Evolutionary conservation across 2,797 vertebrate species (phyloP).

Genomic region (Aeoliscus strigatus): DNA sequence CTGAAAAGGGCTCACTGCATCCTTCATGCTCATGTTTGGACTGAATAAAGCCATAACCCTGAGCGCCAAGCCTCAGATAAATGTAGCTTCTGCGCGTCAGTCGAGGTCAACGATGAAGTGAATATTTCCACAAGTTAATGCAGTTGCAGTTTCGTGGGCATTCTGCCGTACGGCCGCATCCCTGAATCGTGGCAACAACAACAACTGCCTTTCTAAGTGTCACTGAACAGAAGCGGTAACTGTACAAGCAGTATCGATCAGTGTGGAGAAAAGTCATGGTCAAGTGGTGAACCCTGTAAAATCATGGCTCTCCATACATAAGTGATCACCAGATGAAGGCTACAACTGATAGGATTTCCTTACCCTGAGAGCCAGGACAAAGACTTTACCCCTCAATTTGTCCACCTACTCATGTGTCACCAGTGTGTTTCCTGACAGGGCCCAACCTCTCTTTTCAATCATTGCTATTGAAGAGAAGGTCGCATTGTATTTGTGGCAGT

Average conservation of each 20-base stretch:
- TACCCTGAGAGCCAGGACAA: slow-evolving; percentile 21
- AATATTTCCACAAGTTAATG: slow-evolving; percentile 21
- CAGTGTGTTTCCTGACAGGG: slow-evolving; percentile 14
- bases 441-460: slow-evolving; percentile 30
- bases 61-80: slow-evolving; percentile 12
- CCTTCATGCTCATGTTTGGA: slow-evolving; percentile 27
- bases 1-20: slow-evolving; percentile 28
- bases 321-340: no score
- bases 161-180: slow-evolving; percentile 14
- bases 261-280: slow-evolving; percentile 39
- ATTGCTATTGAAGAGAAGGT: slow-evolving; percentile 20
- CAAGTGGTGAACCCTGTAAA: slow-evolving; percentile 54
- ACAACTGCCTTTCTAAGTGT: slow-evolving; percentile 11
- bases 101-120: slow-evolving; percentile 1
- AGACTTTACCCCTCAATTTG: no score
- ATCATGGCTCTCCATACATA: no score
- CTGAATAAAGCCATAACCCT: slow-evolving; percentile 17
- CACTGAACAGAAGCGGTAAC: slow-evolving; percentile 15
- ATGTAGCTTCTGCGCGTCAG: slow-evolving; percentile 10
- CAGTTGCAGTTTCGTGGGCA: background rate
- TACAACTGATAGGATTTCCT: slow-evolving; percentile 27
- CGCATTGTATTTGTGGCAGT: slow-evolving; percentile 21
- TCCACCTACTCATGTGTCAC: slow-evolving; percentile 15
- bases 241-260: slow-evolving; percentile 27
- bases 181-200: slow-evolving; percentile 24